Percentiles rank a stretch among this genome's conserved stretches.
phyloP scores from a whole-genome alignment of 2,888 invertebrate genomes.

The Tinea pellionella region DNA sequence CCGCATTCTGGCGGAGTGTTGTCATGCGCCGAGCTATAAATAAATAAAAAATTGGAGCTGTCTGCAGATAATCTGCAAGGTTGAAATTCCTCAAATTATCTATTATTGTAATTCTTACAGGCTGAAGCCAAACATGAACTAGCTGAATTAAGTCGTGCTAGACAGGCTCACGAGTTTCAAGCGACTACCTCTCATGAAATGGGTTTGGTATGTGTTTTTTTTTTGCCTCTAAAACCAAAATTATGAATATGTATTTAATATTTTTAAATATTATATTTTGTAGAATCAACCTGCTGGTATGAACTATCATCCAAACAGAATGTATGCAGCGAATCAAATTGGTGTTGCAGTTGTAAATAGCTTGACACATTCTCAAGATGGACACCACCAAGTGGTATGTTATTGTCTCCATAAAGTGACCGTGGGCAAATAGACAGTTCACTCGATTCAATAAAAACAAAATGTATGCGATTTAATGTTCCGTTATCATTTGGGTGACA shows the following conservation, averaged over 20 bases:
- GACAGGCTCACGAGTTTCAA: constrained; percentile 46
- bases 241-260: too few relatives aligned
- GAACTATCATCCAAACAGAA: constrained; percentile 44
- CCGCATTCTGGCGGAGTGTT: too few relatives aligned
- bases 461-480: too few relatives aligned
- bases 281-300: constrained; percentile 18
- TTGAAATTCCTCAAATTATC: too few relatives aligned
- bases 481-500: too few relatives aligned
- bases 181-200: constrained; percentile 51
- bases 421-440: too few relatives aligned
- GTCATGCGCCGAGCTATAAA: too few relatives aligned
- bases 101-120: constrained; percentile 24
- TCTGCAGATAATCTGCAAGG: too few relatives aligned
- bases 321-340: constrained; percentile 59
- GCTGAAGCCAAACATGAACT: constrained; percentile 63
- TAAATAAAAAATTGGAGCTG: too few relatives aligned
- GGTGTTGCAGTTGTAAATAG: constrained; percentile 64
- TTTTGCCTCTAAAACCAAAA: background rate
- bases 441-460: too few relatives aligned
- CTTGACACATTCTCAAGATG: constrained; percentile 36
- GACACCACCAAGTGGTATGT: constrained; percentile 1
- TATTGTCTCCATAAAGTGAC: background rate
- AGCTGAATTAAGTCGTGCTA: constrained; percentile 55
- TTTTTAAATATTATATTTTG: too few relatives aligned
- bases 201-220: constrained; percentile 18